A percentile compares a stretch with the other conserved stretches of the same genome.
These are phyloP conservation scores for Artemia franciscana DNA, from an alignment of 1,140 invertebrate genomes.

Conservation along the genomic window DNA sequence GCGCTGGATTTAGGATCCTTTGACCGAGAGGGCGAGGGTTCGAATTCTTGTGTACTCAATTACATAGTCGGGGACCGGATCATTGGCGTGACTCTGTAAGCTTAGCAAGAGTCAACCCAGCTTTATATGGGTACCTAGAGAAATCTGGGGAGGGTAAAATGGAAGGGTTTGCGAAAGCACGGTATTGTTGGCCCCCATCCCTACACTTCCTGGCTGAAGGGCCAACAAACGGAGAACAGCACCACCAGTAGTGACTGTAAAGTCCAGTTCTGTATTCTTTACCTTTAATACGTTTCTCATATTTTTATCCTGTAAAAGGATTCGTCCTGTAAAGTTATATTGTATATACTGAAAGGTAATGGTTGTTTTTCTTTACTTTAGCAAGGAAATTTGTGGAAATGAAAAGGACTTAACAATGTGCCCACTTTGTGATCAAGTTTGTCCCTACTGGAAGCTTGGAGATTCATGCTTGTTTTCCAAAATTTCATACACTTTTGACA, in stretches of 20 bases:
- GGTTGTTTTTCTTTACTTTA: constrained; percentile 20
- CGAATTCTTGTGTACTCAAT: not conserved
- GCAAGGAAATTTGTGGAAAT: constrained; percentile 64
- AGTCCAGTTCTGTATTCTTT: not conserved
- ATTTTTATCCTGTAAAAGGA: too few species aligned
- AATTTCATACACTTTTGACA: constrained; percentile 86
- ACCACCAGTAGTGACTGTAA: not conserved
- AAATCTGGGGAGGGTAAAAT: not conserved
- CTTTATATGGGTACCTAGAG: not conserved
- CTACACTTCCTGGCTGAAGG: not conserved
- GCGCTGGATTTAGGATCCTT: too few species aligned
- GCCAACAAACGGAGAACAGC: not conserved
- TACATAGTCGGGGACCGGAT: not conserved
- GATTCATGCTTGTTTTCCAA: constrained; percentile 72
- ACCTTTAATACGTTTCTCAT: too few species aligned
- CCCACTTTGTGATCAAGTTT: constrained; percentile 65
- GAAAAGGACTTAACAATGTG: constrained; percentile 54
- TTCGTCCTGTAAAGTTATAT: constrained; percentile 1
- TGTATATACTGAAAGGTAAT: not conserved
- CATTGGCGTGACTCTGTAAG: not conserved
- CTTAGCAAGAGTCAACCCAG: not conserved
- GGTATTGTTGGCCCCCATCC: not conserved
- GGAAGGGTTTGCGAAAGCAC: not conserved
- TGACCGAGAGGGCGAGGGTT: not conserved
- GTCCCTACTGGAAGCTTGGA: constrained; percentile 50